Evolutionary conservation across 2,113 vertebrate species (phyloP), one percentile per base, ranked within the genome.

Genomic region (Vimba vimba): DNA sequence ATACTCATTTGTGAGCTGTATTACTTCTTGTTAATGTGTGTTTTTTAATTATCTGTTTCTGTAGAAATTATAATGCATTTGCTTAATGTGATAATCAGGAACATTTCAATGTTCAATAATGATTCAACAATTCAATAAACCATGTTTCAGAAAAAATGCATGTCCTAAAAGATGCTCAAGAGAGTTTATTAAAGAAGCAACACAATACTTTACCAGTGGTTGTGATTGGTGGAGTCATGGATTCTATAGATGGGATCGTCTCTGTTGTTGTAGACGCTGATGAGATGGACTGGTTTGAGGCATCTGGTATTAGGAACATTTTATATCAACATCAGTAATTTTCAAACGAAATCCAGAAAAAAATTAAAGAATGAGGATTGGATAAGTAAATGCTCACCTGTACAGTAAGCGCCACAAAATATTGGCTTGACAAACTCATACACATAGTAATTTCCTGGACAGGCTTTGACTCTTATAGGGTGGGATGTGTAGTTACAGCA

Each of bases 391-490:
- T 45, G 0, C 15, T 81, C 15, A 66, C 79, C 79, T 30, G 2
- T 17, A 81, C 79, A 81, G 15, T 81, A 81, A 13, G 39, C 43
- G 3, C 11, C 15, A 6, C 79, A 81, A n/a, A 19, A 1, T 0
- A 11, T 4, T 50, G 79, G 43, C 5, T 21, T 81, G n/a, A 81
- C 79, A 30, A 81, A 66, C 60, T 81, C 39, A 66, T 81, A 81
- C 6, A 81, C 78, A 19, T 64, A 80, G 23, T 80, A 80, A 45
- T 80, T 3, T 80, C 78, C 78, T 4, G 57, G 78, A 66, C 79
- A 81, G 60, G 79, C 43, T 81, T 81, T 81, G 60, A 81, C 25
- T 82, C 9, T 4, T 50, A 82, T 82, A 11, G 79, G 60, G 15
- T 82, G 60, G 11, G 79, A 82, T 68, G 0, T 27, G 25, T 12